phyloP scores from a whole-genome alignment of 2,113 vertebrate species.

The Hoplias malabaricus region DNA sequence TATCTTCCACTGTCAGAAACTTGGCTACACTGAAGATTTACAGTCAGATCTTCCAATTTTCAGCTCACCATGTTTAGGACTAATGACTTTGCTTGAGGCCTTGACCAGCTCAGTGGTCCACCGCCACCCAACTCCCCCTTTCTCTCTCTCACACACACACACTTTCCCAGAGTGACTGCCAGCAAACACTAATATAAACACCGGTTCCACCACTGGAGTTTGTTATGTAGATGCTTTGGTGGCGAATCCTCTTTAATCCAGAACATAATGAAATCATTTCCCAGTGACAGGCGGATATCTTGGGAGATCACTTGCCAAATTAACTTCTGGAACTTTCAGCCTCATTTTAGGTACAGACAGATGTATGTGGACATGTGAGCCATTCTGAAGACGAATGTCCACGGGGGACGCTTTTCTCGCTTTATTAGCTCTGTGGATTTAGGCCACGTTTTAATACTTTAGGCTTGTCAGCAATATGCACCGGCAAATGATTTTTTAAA shows the following conservation, averaged over 20 bases:
- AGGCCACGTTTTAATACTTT: constrained; percentile 4
- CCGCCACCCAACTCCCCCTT: no score
- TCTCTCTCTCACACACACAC: constrained; percentile 42
- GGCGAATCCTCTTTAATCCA: constrained; percentile 53
- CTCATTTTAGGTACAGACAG: constrained; percentile 32
- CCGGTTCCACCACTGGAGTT: constrained; percentile 38
- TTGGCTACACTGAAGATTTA: constrained; percentile 69
- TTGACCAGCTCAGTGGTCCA: constrained; percentile 62
- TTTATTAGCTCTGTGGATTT: background rate
- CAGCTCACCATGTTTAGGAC: constrained; percentile 51
- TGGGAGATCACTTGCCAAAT: constrained; percentile 41
- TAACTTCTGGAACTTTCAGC: constrained; percentile 40
- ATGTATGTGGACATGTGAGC: constrained; percentile 6
- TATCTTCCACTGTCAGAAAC: constrained; percentile 72
- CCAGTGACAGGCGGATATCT: constrained; percentile 59
- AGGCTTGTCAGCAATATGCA: background rate
- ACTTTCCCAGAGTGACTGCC: constrained; percentile 59
- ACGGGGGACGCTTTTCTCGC: constrained; percentile 6
- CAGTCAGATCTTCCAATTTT: constrained; percentile 56
- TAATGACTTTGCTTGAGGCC: constrained; percentile 61
- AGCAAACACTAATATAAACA: constrained; percentile 59
- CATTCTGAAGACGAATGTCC: constrained; percentile 6
- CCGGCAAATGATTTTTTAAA: background rate
- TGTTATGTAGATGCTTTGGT: constrained; percentile 43
- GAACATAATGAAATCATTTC: constrained; percentile 65